phyloP scores from a whole-genome alignment of 2,113 vertebrate species.

The Grammomys dolichurus region DNA sequence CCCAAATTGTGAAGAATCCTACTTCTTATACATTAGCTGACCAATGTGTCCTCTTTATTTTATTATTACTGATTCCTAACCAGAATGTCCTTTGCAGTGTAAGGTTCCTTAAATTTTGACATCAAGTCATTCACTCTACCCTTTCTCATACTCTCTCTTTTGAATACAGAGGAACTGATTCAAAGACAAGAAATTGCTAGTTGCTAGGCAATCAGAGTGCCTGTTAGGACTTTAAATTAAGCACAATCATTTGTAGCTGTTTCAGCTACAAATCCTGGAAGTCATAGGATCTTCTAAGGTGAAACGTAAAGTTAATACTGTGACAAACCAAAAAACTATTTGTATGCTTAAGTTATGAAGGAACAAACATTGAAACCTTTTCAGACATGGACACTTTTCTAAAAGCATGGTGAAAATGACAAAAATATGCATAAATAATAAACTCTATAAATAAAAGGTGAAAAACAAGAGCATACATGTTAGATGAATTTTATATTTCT shows the following conservation, averaged over 20 bases:
- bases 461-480: conserved; percentile 25
- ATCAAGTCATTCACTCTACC: background rate
- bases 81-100: conserved; percentile 52
- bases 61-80: background rate
- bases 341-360: conserved; percentile 8
- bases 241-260: background rate
- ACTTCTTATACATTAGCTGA: background rate
- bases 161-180: conserved; percentile 23
- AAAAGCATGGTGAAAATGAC: conserved; percentile 9
- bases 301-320: background rate
- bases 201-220: conserved; percentile 27
- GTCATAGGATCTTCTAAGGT: conserved; percentile 46
- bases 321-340: background rate
- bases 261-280: background rate
- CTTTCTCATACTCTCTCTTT: conserved; percentile 45
- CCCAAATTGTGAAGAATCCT: background rate
- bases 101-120: conserved; percentile 53
- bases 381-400: background rate
- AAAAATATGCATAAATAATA: conserved; percentile 25
- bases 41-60: conserved; percentile 1
- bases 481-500: conserved; percentile 45
- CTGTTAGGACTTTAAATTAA: conserved; percentile 33
- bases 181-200: conserved; percentile 40
- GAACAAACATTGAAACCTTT: conserved; percentile 46
- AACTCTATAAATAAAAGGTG: conserved; percentile 38